These are phyloP conservation scores for Rhopalosiphum maidis DNA, from an alignment of 1,140 invertebrate species.

Conservation along the genomic window DNA sequence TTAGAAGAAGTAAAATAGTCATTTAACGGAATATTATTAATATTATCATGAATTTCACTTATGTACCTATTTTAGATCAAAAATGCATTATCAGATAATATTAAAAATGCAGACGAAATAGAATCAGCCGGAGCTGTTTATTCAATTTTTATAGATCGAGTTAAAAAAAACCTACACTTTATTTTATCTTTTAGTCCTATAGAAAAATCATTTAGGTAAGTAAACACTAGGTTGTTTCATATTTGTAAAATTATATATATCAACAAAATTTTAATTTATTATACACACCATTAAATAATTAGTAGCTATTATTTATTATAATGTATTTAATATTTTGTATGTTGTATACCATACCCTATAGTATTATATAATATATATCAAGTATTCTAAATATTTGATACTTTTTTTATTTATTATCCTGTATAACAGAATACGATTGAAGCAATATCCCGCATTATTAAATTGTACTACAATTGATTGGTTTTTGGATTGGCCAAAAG, in stretches of 20 bases:
- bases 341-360: not conserved
- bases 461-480: constrained; percentile 88
- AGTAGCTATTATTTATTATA: not conserved
- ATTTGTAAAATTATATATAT: not conserved
- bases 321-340: not conserved
- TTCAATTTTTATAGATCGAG: constrained; percentile 78
- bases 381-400: not conserved
- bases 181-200: constrained; percentile 87
- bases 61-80: constrained; percentile 3
- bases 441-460: constrained; percentile 84
- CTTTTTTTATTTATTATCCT: not conserved
- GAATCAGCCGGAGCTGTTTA: constrained; percentile 64
- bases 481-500: constrained; percentile 85
- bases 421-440: constrained; percentile 72
- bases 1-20: constrained; percentile 28
- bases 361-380: not conserved
- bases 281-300: not conserved
- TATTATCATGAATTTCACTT: not conserved
- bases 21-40: not conserved
- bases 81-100: not conserved
- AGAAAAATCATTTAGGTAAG: constrained; percentile 72
- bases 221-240: not conserved
- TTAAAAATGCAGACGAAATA: not conserved
- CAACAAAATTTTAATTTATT: not conserved
- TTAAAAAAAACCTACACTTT: constrained; percentile 80